phyloP scores from a whole-genome alignment of 1,140 invertebrate species.

The Rhagoletis zephyria region DNA sequence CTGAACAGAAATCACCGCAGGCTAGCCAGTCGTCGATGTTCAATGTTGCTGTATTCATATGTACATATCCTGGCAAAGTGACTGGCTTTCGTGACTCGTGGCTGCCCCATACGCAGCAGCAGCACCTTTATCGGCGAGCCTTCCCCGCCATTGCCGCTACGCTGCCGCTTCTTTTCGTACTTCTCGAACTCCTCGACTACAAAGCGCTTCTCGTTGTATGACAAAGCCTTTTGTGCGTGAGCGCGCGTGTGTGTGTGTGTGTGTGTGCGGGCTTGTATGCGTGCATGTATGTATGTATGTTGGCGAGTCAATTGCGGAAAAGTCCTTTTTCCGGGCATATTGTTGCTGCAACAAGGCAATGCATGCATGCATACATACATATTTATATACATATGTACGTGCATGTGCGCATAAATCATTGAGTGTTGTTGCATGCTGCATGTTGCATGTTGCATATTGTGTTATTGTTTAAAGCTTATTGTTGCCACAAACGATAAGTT shows the following conservation, averaged over 20 bases:
- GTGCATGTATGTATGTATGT: background rate
- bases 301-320: constrained; percentile 53
- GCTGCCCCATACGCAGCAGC: background rate
- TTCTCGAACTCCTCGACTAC: no score
- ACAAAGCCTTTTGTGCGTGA: background rate
- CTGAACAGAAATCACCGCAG: constrained; percentile 10
- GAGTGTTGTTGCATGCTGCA: constrained; percentile 27
- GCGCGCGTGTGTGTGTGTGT: background rate
- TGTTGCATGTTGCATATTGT: constrained; percentile 44
- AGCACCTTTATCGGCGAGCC: background rate
- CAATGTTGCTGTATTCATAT: background rate
- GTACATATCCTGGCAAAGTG: constrained; percentile 11
- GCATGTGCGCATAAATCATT: constrained; percentile 1
- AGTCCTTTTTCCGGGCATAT: constrained; percentile 51
- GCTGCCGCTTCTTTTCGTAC: no score
- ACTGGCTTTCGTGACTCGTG: background rate
- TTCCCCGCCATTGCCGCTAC: background rate
- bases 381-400: constrained; percentile 14
- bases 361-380: background rate
- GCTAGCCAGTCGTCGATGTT: constrained; percentile 4
- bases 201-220: background rate
- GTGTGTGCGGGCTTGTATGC: background rate
- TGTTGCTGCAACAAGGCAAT: constrained; percentile 18
- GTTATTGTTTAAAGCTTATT: constrained; percentile 23
- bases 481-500: constrained; percentile 33